Evolutionary conservation across 2,113 vertebrate genomes (phyloP).

Genomic region (Oreochromis aureus): DNA sequence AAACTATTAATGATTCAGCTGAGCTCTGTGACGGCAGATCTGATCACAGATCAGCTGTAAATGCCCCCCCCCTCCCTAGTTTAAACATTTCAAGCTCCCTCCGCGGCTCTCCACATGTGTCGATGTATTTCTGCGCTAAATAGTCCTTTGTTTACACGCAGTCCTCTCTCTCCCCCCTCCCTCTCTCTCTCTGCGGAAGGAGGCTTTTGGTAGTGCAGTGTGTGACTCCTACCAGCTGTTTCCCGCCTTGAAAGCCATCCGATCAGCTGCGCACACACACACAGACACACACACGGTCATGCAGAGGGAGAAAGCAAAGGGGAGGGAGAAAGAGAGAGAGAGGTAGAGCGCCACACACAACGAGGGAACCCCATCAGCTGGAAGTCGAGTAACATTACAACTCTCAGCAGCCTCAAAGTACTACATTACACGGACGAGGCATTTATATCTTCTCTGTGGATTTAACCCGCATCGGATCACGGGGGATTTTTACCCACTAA

Average conservation of each 20-base stretch:
- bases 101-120: neutral
- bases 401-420: conserved; percentile 61
- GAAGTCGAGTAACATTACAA: conserved; percentile 81
- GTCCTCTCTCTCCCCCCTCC: conserved; percentile 52
- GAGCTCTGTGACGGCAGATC: neutral
- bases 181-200: conserved; percentile 80
- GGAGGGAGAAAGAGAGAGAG: conserved; percentile 45
- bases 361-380: conserved; percentile 84
- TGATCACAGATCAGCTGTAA: neutral
- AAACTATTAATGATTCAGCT: neutral
- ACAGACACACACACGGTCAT: conserved; percentile 68
- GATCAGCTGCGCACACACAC: conserved; percentile 87
- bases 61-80: neutral
- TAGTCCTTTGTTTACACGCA: conserved; percentile 93
- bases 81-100: neutral
- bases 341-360: conserved; percentile 71
- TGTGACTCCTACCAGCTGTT: conserved; percentile 95
- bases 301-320: conserved; percentile 67
- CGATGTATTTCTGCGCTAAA: conserved; percentile 52
- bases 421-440: conserved; percentile 46
- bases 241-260: conserved; percentile 95
- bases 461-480: conserved; percentile 24
- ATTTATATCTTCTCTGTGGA: neutral
- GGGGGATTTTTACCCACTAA: neutral
- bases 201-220: conserved; percentile 79